Evolutionary conservation across 2,113 vertebrate species (phyloP), one percentile per base, ranked within the genome.

Genomic region (Casuarius casuarius): DNA sequence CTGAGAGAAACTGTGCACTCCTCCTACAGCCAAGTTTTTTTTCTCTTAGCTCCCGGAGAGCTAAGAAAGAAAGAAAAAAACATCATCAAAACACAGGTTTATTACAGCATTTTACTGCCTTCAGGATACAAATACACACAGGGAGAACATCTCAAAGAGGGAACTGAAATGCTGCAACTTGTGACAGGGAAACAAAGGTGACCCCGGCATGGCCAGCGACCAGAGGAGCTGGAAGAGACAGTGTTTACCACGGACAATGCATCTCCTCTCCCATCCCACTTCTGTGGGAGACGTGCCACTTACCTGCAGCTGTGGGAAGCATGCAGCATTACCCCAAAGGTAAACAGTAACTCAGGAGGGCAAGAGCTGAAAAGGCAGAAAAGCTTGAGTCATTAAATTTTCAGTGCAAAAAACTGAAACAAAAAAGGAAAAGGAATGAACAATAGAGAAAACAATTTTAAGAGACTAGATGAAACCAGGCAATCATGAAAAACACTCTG

Each of bases 281-380:
- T 25, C 25, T 13, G 77, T 7, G 2, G 42, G 7, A 28, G 22
- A 42, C 22, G n/a, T 0, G 1, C n/a, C 5, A 2, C 51, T 40
- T 15, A 59, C 56, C 56, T 59, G 56, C 18, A 42, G 49, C 59
- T 52, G n/a, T 7, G 42, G 49, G 56, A 59, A 33, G 46, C 46
- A 48, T 9, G 19, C 46, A 48, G 46, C 9, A 7, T 48, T 48
- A 48, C 54, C 28, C 54, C 28, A 16, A 31, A 29, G 28, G 15
- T 17, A 17, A 29, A 29, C 28, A 16, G 54, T 17, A 56, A 29
- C 54, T 10, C 51, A 25, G 54, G 14, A 17, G 54, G 52, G 54
- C 54, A 29, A 17, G 28, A 33, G 66, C 42, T 18, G 48, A n/a
- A 31, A 33, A 20, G 65, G 35, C 61, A 33, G 46, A 20, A 20